A percentile compares a stretch with the other conserved stretches of the same genome.
Evolutionary conservation across 2,888 invertebrate genomes (phyloP).

Genomic region (Leptinotarsa tumamoca): DNA sequence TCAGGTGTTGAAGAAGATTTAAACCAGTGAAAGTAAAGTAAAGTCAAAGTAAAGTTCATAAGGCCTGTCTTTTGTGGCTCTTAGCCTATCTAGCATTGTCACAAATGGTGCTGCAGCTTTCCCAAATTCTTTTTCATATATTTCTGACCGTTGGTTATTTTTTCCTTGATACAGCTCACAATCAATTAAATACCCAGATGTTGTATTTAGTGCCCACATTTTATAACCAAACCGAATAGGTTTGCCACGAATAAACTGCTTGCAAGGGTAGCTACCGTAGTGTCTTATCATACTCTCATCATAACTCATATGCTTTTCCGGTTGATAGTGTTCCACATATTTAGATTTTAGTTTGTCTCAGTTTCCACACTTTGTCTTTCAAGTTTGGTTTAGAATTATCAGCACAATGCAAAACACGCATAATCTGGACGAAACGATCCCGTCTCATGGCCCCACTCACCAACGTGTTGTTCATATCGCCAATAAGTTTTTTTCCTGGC

Average conservation of each 20-base stretch:
- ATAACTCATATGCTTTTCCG: neutral
- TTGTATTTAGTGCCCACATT: constrained; percentile 1
- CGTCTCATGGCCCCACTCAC: constrained; percentile 31
- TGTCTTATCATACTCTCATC: neutral
- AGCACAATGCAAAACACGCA: neutral
- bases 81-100: too few relatives aligned
- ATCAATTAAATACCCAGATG: neutral
- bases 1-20: too few relatives aligned
- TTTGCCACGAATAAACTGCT: neutral
- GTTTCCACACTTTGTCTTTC: constrained; percentile 32
- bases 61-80: too few relatives aligned
- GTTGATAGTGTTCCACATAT: constrained; percentile 12
- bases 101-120: too few relatives aligned
- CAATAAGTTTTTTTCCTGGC: constrained; percentile 36
- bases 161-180: neutral
- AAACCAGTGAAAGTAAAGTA: too few relatives aligned
- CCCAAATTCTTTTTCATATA: too few relatives aligned
- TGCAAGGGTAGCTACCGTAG: neutral
- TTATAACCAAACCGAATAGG: constrained; percentile 4
- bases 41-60: too few relatives aligned
- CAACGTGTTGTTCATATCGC: constrained; percentile 34
- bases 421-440: constrained; percentile 1
- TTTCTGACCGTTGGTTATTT: too few relatives aligned
- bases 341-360: constrained; percentile 1
- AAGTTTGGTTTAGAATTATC: constrained; percentile 17